phyloP scores from a whole-genome alignment of 2,113 vertebrate genomes.

The Halichoerus grypus region DNA sequence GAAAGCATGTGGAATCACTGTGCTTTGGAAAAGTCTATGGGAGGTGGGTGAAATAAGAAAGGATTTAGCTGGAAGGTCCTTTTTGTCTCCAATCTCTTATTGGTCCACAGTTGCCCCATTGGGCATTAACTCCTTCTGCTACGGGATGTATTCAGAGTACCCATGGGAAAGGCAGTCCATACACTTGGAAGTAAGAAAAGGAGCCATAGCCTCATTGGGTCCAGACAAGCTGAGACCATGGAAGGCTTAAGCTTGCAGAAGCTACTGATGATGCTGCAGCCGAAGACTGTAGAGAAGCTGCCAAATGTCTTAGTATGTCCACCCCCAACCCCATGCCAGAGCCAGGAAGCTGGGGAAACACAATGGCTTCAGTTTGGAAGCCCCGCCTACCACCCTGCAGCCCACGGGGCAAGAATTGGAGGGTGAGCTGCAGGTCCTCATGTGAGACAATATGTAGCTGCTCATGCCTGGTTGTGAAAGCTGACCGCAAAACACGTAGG shows the following conservation, averaged over 20 bases:
- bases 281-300: background rate
- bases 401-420: background rate
- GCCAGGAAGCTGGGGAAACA: background rate
- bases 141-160: background rate
- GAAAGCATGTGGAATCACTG: background rate
- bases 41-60: background rate
- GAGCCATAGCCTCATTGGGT: background rate
- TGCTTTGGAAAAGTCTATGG: background rate
- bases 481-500: background rate
- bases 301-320: background rate
- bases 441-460: background rate
- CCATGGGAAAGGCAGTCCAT: background rate
- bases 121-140: background rate
- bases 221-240: background rate
- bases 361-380: background rate
- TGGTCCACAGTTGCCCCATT: background rate
- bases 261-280: background rate
- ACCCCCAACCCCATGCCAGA: background rate
- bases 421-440: background rate
- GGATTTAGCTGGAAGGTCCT: background rate
- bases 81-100: background rate
- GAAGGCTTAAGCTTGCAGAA: background rate
- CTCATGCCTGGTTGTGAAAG: background rate
- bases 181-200: background rate
- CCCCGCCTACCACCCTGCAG: accelerated